Evolutionary conservation across 2,113 vertebrate species (phyloP), one percentile per base, ranked within the genome.

Genomic region (Cisticola juncidis): DNA sequence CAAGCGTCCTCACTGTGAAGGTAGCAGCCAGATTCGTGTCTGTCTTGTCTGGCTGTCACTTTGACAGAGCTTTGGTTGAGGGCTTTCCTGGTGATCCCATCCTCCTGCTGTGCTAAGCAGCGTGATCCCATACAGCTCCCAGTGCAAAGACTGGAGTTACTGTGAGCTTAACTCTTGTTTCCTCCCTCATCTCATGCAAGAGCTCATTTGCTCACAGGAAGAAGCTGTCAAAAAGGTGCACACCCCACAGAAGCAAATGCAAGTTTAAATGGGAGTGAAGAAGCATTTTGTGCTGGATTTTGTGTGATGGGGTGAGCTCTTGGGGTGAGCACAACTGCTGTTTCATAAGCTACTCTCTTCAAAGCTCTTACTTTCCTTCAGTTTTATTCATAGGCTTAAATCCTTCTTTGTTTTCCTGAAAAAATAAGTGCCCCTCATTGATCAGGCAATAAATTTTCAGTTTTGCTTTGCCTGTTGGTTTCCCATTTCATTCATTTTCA

Each of bases 1-100:
- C 38, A 83, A 83, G 82, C 23, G 2, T 36, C 44, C 90, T 92
- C 0, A 1, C 85, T 91, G 77, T 78, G 91, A 81, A 78, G 44
- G 69, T 42, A 78, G 26, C 77, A 89, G 35, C 74, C 68, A 92
- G 76, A 70, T 36, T 51, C 14, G 2, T 13, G 83, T 84, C 82
- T 92, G 69, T 84, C 91, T 93, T 94, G 86, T 92, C 11, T 78
- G 82, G 73, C 56, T 91, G 83, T 48, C 83, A 48, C 22, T 84
- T 45, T 84, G 62, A 36, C 72, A 78, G 88, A 71, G 83, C 64
- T 88, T 73, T 71, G 51, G 48, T 9, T 48, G 53, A 65, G 80
- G 61, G 35, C 48, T 94, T 94, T 93, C 73, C 65, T 69, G 51
- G 45, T 81, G 86, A 91, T 96, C 77, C 73, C 12, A 1, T 81